Percentiles rank a stretch among this genome's conserved stretches.
phyloP scores from a whole-genome alignment of 2,113 vertebrate species.

The Chaetorhynchus papuensis region DNA sequence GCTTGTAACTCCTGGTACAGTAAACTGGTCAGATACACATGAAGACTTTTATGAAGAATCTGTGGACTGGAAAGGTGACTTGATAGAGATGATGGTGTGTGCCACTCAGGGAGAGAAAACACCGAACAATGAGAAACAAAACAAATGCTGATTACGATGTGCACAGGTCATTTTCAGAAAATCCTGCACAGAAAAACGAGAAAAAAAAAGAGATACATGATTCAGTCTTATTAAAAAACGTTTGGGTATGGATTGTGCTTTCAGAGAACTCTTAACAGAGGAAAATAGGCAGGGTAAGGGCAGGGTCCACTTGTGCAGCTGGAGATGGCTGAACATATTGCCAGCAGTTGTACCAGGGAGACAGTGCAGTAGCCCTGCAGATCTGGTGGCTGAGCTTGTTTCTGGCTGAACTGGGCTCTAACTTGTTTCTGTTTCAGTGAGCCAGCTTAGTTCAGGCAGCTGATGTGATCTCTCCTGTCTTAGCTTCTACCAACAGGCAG shows the following conservation, averaged over 20 bases:
- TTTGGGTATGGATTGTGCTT: not conserved
- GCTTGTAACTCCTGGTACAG: not conserved
- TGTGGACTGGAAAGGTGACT: not conserved
- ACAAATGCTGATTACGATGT: not conserved
- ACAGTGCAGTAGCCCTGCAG: not conserved
- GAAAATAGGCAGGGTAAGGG: not conserved
- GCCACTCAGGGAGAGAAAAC: not conserved
- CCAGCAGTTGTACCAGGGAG: not conserved
- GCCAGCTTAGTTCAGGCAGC: not conserved
- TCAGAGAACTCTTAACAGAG: not conserved
- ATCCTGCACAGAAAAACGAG: not conserved
- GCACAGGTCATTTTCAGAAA: not conserved
- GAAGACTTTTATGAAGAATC: not conserved
- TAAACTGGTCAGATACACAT: not conserved
- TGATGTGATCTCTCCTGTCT: not conserved
- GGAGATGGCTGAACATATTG: not conserved
- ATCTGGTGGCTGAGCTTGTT: not conserved
- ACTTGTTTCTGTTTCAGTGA: not conserved
- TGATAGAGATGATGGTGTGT: not conserved
- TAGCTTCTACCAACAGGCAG: not conserved
- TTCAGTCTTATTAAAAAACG: not conserved
- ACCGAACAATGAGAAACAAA: not conserved
- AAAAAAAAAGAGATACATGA: not conserved
- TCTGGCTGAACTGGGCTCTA: accelerated
- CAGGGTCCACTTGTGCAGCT: not conserved